Percentiles rank a stretch among this genome's conserved stretches.
Evolutionary conservation across 2,888 invertebrate genomes (phyloP).

Genomic region (Tetropium fuscum): DNA sequence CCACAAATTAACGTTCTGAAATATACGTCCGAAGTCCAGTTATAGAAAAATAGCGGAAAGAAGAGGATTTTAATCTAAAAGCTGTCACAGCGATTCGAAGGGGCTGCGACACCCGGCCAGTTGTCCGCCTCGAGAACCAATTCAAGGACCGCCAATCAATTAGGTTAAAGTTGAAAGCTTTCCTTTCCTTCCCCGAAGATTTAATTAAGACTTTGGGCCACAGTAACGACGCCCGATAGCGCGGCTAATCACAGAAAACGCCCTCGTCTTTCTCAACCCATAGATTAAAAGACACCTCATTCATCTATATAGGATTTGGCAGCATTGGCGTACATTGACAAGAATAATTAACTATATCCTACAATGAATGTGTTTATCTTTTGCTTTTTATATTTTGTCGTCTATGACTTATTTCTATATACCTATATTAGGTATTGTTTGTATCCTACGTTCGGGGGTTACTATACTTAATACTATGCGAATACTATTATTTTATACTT

Average conservation of each 20-base stretch:
- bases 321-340: slow-evolving; percentile 6
- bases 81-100: slow-evolving; percentile 59
- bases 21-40: slow-evolving; percentile 51
- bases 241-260: slow-evolving; percentile 56
- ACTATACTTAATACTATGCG: too few relatives aligned
- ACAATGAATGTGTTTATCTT: too few relatives aligned
- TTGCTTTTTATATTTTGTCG: too few relatives aligned
- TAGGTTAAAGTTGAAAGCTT: slow-evolving; percentile 58
- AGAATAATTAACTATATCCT: too few relatives aligned
- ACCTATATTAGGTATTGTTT: too few relatives aligned
- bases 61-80: slow-evolving; percentile 61
- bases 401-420: too few relatives aligned
- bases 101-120: slow-evolving; percentile 46
- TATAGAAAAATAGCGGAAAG: slow-evolving; percentile 45
- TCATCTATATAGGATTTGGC: slow-evolving; percentile 27
- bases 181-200: slow-evolving; percentile 56
- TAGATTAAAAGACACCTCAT: slow-evolving; percentile 50
- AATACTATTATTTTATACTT: too few relatives aligned
- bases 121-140: slow-evolving; percentile 43
- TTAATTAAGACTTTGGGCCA: slow-evolving; percentile 62
- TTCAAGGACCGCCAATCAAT: slow-evolving; percentile 60
- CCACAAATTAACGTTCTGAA: slow-evolving; percentile 58
- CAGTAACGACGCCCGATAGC: slow-evolving; percentile 57
- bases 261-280: slow-evolving; percentile 37
- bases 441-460: too few relatives aligned